phyloP scores from a whole-genome alignment of 2,888 invertebrate species.

The Trichogramma evanescens region DNA sequence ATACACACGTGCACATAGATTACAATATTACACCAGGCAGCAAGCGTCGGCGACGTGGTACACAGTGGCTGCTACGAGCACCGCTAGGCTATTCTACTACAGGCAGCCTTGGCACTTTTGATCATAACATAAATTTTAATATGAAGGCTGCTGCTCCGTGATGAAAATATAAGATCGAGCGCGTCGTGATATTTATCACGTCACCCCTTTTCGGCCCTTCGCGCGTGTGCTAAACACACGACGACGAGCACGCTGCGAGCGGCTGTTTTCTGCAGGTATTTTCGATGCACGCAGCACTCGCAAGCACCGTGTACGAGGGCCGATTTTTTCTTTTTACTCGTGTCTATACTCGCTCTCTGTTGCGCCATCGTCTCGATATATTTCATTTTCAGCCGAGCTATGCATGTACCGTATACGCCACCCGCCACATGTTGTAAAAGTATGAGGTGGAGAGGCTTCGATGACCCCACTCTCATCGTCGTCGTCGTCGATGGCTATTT shows the following conservation, averaged over 20 bases:
- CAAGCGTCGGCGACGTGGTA: constrained; percentile 5
- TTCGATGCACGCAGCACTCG: constrained; percentile 17
- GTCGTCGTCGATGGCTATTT: background rate
- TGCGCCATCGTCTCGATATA: constrained; percentile 11
- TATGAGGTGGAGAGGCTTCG: too few relatives aligned
- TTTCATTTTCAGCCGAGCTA: constrained; percentile 12
- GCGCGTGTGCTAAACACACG: too few relatives aligned
- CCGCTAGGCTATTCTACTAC: constrained; percentile 19
- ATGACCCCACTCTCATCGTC: too few relatives aligned
- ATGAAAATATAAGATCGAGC: constrained; percentile 47
- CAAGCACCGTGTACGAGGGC: background rate
- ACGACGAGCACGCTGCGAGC: too few relatives aligned
- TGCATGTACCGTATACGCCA: too few relatives aligned
- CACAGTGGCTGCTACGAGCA: too few relatives aligned
- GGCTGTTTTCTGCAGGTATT: constrained; percentile 12
- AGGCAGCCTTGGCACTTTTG: constrained; percentile 35
- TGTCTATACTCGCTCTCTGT: background rate
- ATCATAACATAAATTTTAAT: constrained; percentile 48
- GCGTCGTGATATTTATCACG: constrained; percentile 39
- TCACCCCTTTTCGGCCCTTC: constrained; percentile 12
- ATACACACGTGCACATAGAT: constrained; percentile 41
- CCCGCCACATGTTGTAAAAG: too few relatives aligned
- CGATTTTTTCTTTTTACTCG: too few relatives aligned
- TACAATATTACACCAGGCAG: constrained; percentile 43
- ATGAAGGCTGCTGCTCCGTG: constrained; percentile 36